phyloP scores from a whole-genome alignment of 2,888 invertebrate genomes.

The Mantis religiosa region DNA sequence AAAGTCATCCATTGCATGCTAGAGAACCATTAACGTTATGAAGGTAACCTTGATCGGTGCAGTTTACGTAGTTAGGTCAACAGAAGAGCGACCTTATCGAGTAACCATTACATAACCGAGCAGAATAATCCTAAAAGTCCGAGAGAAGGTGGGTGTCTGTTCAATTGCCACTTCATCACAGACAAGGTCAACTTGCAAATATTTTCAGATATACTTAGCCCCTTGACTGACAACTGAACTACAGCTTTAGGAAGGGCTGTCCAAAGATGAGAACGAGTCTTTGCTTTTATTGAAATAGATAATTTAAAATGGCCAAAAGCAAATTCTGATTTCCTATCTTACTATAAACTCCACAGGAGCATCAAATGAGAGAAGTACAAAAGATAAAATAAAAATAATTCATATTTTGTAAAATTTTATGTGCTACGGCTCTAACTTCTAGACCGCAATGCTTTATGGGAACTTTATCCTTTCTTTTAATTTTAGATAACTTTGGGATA shows the following conservation, averaged over 20 bases:
- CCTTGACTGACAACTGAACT: not conserved
- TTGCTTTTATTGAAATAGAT: no score
- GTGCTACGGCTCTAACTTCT: no score
- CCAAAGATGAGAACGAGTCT: not conserved
- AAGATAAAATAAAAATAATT: no score
- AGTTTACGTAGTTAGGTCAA: not conserved
- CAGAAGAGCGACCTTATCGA: not conserved
- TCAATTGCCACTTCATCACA: not conserved
- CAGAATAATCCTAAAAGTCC: not conserved
- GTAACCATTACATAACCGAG: not conserved
- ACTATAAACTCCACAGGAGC: no score
- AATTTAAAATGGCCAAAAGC: no score
- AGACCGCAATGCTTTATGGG: no score
- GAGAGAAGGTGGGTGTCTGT: not conserved
- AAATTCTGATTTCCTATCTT: no score
- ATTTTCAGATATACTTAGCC: not conserved
- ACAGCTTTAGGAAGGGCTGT: not conserved
- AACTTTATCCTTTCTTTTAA: no score
- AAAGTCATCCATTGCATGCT: not conserved
- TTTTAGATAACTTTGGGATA: no score
- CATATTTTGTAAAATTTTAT: no score
- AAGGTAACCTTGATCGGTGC: not conserved
- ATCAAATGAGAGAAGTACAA: no score
- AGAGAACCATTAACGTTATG: not conserved
- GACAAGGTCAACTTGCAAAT: not conserved